These are phyloP conservation scores for Lineus longissimus DNA, from an alignment of 1,140 invertebrate genomes.

Conservation along the genomic window DNA sequence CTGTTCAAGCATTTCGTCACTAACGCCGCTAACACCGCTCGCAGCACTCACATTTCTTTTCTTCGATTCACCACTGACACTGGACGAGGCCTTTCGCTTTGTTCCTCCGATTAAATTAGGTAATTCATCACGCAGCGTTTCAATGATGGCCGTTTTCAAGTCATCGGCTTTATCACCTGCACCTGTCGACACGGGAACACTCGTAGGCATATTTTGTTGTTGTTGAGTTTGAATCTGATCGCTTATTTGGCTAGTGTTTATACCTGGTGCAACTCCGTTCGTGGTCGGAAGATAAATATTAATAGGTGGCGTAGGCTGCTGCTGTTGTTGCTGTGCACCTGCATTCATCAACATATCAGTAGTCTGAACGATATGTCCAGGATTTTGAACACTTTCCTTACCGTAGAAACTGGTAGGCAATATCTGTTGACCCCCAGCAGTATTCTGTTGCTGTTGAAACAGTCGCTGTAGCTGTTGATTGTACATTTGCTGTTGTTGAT, in stretches of 20 bases:
- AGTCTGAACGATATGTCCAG: constrained; percentile 2
- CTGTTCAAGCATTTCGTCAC: not conserved
- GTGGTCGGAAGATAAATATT: not conserved
- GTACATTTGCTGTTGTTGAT: constrained; percentile 5
- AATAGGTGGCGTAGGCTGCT: not conserved
- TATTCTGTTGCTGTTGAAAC: not conserved
- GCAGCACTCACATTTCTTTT: not conserved
- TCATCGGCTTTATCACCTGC: not conserved
- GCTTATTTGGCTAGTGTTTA: not conserved
- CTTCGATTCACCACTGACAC: not conserved
- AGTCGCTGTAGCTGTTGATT: constrained; percentile 4
- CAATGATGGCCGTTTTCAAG: constrained; percentile 3
- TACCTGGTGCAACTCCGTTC: not conserved
- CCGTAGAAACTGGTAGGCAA: not conserved
- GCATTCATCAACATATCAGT: not conserved
- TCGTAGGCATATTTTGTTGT: too few relatives aligned
- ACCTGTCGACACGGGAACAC: too few relatives aligned
- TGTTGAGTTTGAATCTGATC: too few relatives aligned
- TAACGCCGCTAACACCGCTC: not conserved
- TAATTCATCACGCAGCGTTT: constrained; percentile 2
- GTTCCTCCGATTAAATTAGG: constrained; percentile 2
- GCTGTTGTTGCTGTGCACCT: not conserved
- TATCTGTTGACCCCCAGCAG: not conserved
- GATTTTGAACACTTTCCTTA: not conserved
- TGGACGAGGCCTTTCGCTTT: not conserved